Percentiles rank a stretch among this genome's conserved stretches.
Evolutionary conservation across 2,797 vertebrate species (phyloP).

Genomic region (Synanceia verrucosa): DNA sequence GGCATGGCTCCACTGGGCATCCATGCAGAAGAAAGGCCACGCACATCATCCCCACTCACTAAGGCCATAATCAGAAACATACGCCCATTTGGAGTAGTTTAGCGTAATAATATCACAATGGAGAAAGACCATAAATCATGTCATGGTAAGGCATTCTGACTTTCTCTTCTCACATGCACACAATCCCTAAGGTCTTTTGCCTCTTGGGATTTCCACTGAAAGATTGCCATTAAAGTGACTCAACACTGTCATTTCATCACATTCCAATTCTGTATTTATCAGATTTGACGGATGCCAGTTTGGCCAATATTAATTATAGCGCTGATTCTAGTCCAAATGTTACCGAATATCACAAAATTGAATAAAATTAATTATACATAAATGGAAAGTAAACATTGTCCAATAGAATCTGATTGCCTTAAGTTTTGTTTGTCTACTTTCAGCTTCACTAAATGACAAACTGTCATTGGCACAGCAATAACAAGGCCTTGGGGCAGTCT

Average conservation of each 20-base stretch:
- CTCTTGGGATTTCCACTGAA: conserved; percentile 34
- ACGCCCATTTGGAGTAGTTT: conserved; percentile 78
- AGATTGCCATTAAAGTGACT: conserved; percentile 34
- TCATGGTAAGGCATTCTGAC: conserved; percentile 50
- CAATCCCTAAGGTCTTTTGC: conserved; percentile 11
- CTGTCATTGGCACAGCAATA: conserved; percentile 83
- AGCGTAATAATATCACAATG: conserved; percentile 81
- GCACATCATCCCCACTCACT: conserved; percentile 74
- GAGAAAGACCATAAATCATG: conserved; percentile 74
- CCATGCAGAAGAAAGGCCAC: conserved; percentile 60
- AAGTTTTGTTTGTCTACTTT: conserved; percentile 81
- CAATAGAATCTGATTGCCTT: conserved; percentile 75
- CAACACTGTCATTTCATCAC: conserved; percentile 35
- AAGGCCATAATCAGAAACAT: conserved; percentile 78
- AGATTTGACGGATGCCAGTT: conserved; percentile 10
- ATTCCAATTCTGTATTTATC: conserved; percentile 23
- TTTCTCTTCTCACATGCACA: conserved; percentile 36
- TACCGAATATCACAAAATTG: conserved; percentile 17
- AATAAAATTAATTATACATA: conserved; percentile 42
- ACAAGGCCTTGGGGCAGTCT: conserved; percentile 79
- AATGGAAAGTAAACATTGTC: conserved; percentile 61
- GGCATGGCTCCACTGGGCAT: conserved; percentile 65
- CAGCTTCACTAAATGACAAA: conserved; percentile 80
- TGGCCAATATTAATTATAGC: conserved; percentile 15
- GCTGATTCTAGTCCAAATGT: conserved; percentile 25